Percentiles rank a stretch among this genome's conserved stretches.
Evolutionary conservation across 2,888 invertebrate species (phyloP).

Genomic region (Oeneis ivallda): DNA sequence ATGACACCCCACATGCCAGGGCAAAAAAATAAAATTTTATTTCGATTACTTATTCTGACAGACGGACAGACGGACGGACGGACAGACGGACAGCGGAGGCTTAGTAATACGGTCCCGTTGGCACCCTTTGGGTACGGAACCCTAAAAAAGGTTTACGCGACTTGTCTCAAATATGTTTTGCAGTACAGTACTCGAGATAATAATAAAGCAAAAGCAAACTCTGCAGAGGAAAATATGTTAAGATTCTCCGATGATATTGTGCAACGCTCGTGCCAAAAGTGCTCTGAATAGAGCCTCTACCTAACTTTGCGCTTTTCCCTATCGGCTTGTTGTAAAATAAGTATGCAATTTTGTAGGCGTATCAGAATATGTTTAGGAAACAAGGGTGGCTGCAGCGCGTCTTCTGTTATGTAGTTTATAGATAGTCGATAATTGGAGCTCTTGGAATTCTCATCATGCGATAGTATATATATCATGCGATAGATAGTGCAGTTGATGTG

Average conservation of each 20-base stretch:
- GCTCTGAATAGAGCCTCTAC: neutral
- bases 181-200: constrained; percentile 1
- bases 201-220: constrained; percentile 20
- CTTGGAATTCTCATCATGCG: neutral
- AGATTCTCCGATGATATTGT: constrained; percentile 19
- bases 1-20: no score
- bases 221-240: constrained; percentile 22
- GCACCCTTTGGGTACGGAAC: no score
- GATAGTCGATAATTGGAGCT: neutral
- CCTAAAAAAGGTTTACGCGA: neutral
- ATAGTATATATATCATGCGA: no score
- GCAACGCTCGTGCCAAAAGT: constrained; percentile 17
- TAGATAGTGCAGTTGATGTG: no score
- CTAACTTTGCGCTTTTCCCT: constrained; percentile 15
- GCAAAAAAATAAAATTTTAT: no score
- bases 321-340: constrained; percentile 18
- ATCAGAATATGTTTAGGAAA: constrained; percentile 14
- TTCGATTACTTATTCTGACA: no score
- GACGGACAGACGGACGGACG: no score
- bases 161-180: constrained; percentile 15
- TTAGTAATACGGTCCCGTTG: no score
- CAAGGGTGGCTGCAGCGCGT: neutral
- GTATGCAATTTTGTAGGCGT: constrained; percentile 12
- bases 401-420: neutral
- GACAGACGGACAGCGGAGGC: no score